phyloP scores from a whole-genome alignment of 1,140 invertebrate genomes.

The Drosophila mayri region DNA sequence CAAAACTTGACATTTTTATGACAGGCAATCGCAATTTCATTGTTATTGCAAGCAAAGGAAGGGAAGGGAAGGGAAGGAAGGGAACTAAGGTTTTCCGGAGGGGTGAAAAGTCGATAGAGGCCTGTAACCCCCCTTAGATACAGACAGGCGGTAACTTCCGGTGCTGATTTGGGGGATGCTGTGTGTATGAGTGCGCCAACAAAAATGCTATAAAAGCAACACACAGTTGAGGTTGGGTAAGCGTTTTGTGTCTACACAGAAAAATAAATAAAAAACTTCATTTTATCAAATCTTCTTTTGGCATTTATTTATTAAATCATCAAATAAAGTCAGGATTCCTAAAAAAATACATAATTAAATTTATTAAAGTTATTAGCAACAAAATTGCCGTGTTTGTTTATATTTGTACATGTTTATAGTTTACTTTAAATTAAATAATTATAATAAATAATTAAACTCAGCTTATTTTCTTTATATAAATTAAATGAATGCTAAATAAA shows the following conservation, averaged over 20 bases:
- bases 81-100: conserved; percentile 13
- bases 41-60: conserved; percentile 64
- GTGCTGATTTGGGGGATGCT: conserved; percentile 51
- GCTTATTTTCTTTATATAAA: too few relatives aligned
- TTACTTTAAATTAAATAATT: too few relatives aligned
- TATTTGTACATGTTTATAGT: too few relatives aligned
- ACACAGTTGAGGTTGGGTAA: neutral
- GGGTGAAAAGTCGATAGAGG: neutral
- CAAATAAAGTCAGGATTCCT: too few relatives aligned
- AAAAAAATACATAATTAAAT: too few relatives aligned
- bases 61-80: too few relatives aligned
- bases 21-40: conserved; percentile 60
- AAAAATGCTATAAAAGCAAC: conserved; percentile 17
- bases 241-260: neutral
- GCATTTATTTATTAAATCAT: too few relatives aligned
- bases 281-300: too few relatives aligned
- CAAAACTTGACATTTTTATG: conserved; percentile 77
- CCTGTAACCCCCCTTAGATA: conserved; percentile 7
- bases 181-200: conserved; percentile 8
- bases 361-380: too few relatives aligned
- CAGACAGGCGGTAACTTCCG: conserved; percentile 20
- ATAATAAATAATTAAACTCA: too few relatives aligned
- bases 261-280: neutral
- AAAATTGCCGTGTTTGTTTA: too few relatives aligned
- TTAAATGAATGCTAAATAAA: too few relatives aligned